These are phyloP conservation scores for Seriola rivoliana DNA, from an alignment of 2,113 vertebrate species.

Conservation along the genomic window DNA sequence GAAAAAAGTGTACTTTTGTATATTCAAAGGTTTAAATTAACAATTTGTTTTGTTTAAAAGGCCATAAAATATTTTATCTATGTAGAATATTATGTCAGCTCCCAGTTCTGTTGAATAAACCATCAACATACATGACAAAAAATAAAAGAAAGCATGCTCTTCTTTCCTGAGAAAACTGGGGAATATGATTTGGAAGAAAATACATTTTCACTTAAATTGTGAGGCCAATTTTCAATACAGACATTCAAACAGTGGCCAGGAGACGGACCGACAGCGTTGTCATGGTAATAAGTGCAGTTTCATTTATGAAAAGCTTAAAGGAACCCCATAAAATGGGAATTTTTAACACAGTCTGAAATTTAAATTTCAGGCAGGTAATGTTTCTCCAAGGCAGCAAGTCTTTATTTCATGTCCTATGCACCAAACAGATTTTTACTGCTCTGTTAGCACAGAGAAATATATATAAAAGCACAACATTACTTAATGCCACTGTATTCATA, in stretches of 20 bases:
- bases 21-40: neutral
- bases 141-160: neutral
- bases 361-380: slow-evolving; percentile 11
- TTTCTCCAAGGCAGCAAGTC: neutral
- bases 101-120: neutral
- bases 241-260: neutral
- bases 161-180: neutral
- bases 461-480: neutral
- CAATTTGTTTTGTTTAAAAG: neutral
- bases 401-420: neutral
- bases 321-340: slow-evolving; percentile 1
- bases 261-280: neutral
- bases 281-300: slow-evolving; percentile 20
- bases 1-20: neutral
- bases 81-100: no score
- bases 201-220: neutral
- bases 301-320: neutral
- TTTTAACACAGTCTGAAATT: neutral
- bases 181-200: neutral
- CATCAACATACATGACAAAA: neutral
- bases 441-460: neutral
- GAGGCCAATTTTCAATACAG: neutral
- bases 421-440: neutral
- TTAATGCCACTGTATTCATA: slow-evolving; percentile 13
- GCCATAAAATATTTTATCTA: neutral